Base-by-base conservation (phyloP, 2,797 vertebrate species). In the Catamblyrhynchus diadema region DNA sequence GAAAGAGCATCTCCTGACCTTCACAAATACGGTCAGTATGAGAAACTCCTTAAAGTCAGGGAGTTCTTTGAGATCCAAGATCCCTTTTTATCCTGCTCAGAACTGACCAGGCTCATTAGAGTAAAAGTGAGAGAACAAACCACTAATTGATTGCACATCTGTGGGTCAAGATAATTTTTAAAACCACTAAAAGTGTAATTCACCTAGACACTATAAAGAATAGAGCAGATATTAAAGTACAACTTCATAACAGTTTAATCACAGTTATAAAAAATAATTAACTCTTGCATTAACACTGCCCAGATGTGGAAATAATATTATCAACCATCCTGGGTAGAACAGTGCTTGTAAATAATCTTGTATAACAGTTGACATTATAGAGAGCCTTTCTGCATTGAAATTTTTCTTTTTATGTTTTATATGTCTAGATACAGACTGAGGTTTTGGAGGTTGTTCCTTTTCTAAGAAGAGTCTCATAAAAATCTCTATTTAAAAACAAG, bases 211-310 rank as follows among this genome's bases (percentile, higher is more conserved):
- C 51, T 89, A 0, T 44, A 62, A 80, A n/a, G 65, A 2, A 4
- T 22, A 71, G n/a, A 83, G 39, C 16, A 73, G 27, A 50, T 45
- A 86, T 17, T 85, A 33, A 88, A 83, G 35, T 74, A 35, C 62
- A 67, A 33, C 20, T 45, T 83, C 2, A 2, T 88, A 88, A 94
- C 91, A 94, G 12, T 4, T 78, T 60, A 87, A 91, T 93, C 84
- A 81, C 87, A 77, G 71, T 57, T 94, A 21, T 28, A 82, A 89
- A 61, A 87, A 96, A 94, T 81, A 96, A 94, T 95, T 91, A 85
- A 80, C 57, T 89, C 81, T 77, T 94, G 53, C n/a, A 81, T 64
- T 91, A 89, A 80, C 74, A 78, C 81, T 50, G 0, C 85, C 75
- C 39, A 17, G 61, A 64, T 96, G 81, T 83, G 89, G 89, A 94